Conservation (phyloP, 2,113 vertebrate genomes). For the Struthidea cinerea region DNA sequence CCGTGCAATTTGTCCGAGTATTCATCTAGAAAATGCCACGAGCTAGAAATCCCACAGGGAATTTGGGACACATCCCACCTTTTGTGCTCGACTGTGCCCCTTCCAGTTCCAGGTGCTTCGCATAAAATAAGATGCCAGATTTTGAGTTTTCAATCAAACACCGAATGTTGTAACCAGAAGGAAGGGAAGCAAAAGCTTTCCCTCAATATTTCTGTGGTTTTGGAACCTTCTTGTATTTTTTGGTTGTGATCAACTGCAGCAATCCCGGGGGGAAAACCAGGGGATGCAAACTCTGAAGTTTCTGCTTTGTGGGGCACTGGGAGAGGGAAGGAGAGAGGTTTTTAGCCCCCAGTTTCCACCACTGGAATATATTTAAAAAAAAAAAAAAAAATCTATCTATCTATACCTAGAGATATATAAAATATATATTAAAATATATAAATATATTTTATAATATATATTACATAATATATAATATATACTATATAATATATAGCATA, state of each 20-base stretch:
- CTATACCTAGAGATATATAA: no score
- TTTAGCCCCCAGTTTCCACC: neutral
- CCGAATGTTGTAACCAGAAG: neutral
- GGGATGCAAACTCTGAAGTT: neutral
- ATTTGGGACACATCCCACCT: neutral
- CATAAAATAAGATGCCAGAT: neutral
- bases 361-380: no score
- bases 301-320: neutral
- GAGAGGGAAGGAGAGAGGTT: neutral
- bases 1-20: neutral
- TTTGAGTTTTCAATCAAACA: neutral
- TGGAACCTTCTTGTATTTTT: neutral
- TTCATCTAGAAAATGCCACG: neutral
- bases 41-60: neutral
- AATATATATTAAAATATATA: no score
- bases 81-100: neutral
- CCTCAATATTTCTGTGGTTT: neutral
- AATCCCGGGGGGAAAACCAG: neutral
- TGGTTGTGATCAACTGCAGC: neutral
- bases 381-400: no score
- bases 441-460: neutral
- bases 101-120: neutral
- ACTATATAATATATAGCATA: no score
- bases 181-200: neutral
- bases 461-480: neutral